These are phyloP conservation scores for Zonotrichia albicollis DNA, from an alignment of 2,797 vertebrate species.

Conservation along the genomic window DNA sequence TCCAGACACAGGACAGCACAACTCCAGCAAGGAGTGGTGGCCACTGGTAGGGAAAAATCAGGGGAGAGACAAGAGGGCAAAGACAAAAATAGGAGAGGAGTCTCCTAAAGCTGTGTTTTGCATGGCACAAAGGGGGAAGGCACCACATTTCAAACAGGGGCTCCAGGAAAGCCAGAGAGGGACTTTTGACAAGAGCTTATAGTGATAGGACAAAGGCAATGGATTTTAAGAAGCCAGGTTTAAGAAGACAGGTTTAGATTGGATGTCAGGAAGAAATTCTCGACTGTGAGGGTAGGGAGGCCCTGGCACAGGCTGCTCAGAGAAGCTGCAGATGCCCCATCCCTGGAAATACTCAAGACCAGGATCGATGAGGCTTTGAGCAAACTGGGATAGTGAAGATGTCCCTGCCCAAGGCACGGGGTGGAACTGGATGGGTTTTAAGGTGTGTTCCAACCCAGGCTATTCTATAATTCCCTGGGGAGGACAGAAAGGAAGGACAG, in stretches of 20 bases:
- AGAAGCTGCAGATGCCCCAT: neutral
- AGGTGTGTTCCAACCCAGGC: neutral
- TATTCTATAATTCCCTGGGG: neutral
- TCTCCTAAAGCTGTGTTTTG: neutral
- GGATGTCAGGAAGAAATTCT: neutral
- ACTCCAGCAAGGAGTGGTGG: neutral
- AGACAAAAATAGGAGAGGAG: neutral
- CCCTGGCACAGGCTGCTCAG: neutral
- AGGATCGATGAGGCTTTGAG: neutral
- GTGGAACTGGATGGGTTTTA: neutral
- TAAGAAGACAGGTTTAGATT: neutral
- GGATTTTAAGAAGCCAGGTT: neutral
- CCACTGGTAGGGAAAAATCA: neutral
- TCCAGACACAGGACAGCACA: neutral
- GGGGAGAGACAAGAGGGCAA: neutral
- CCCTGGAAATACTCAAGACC: neutral
- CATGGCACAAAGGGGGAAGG: neutral
- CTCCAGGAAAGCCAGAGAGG: neutral
- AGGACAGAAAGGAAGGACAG: neutral
- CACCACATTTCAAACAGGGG: neutral
- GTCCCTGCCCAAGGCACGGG: neutral
- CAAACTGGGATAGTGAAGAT: neutral
- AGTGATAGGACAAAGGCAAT: neutral
- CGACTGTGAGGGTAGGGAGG: fast-evolving
- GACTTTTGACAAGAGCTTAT: neutral